Percentiles rank a stretch among this genome's conserved stretches.
Evolutionary conservation across 2,113 vertebrate species (phyloP).

Genomic region (Plotosus lineatus): DNA sequence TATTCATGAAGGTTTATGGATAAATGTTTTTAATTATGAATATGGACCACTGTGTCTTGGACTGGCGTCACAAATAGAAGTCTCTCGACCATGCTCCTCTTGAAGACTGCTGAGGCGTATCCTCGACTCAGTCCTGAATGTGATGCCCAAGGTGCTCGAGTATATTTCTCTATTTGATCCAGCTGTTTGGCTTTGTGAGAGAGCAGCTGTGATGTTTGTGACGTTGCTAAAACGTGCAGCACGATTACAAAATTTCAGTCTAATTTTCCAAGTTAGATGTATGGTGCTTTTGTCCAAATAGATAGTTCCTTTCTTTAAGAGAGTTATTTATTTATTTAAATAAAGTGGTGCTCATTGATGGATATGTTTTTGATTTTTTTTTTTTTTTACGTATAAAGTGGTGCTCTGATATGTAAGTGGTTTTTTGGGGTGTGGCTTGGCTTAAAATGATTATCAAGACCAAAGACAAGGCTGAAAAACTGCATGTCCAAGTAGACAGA

Average conservation of each 20-base stretch:
- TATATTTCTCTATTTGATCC: conserved; percentile 43
- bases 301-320: too few relatives aligned
- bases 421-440: neutral
- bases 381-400: too few relatives aligned
- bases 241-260: conserved; percentile 12
- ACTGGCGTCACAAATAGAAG: conserved; percentile 55
- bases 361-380: too few relatives aligned
- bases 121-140: conserved; percentile 32
- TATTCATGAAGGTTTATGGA: neutral
- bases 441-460: neutral
- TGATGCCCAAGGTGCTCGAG: conserved; percentile 24
- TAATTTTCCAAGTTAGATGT: neutral
- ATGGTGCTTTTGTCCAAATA: neutral
- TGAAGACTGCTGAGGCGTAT: conserved; percentile 60
- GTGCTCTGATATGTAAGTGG: neutral
- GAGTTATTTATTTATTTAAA: too few relatives aligned
- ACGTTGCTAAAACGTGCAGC: conserved; percentile 32
- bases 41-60: conserved; percentile 51
- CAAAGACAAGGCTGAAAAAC: conserved; percentile 8
- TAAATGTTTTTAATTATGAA: neutral
- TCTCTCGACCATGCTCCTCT: conserved; percentile 43
- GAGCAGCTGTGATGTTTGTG: conserved; percentile 56
- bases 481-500: neutral
- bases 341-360: too few relatives aligned
- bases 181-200: conserved; percentile 44